phyloP scores from a whole-genome alignment of 1,140 invertebrate species.

The Drosophila biarmipes region DNA sequence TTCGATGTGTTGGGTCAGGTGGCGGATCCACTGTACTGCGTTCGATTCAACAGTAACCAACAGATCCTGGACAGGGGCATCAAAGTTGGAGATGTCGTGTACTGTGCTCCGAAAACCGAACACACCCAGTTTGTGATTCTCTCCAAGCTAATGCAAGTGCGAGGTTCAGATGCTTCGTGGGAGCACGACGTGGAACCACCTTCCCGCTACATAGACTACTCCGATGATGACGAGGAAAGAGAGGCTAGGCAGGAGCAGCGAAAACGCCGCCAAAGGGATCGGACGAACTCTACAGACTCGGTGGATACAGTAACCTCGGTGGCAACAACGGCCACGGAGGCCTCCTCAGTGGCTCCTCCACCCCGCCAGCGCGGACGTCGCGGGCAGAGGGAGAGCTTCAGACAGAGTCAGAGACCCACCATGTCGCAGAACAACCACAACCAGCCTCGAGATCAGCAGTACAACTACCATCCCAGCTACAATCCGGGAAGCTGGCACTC shows the following conservation, averaged over 20 bases:
- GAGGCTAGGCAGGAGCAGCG: slow-evolving; percentile 84
- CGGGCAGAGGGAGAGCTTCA: slow-evolving; percentile 43
- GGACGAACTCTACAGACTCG: slow-evolving; percentile 64
- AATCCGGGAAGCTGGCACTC: slow-evolving; percentile 82
- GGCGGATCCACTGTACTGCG: slow-evolving; percentile 90
- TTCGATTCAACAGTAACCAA: slow-evolving; percentile 92
- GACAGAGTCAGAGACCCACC: slow-evolving; percentile 27
- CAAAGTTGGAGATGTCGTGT: slow-evolving; percentile 89
- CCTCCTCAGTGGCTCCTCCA: slow-evolving; percentile 28
- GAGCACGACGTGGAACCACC: slow-evolving; percentile 93
- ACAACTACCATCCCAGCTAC: slow-evolving; percentile 75
- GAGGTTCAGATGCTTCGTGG: slow-evolving; percentile 94
- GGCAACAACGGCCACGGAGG: slow-evolving; percentile 29
- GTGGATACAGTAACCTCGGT: slow-evolving; percentile 42
- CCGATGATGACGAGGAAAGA: slow-evolving; percentile 94
- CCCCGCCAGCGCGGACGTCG: slow-evolving; percentile 57
- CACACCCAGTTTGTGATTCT: slow-evolving; percentile 92
- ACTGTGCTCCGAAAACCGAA: slow-evolving; percentile 90
- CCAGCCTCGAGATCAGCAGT: slow-evolving; percentile 43
- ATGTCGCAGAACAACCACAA: slow-evolving; percentile 13
- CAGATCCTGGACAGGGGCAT: slow-evolving; percentile 89
- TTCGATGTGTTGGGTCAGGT: slow-evolving; percentile 96
- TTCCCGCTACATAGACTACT: slow-evolving; percentile 89
- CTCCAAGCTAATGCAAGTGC: slow-evolving; percentile 89
- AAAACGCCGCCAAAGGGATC: slow-evolving; percentile 63